Evolutionary conservation across 1,140 invertebrate genomes (phyloP), one percentile per base, ranked within the genome.

Genomic region (Popillia japonica): DNA sequence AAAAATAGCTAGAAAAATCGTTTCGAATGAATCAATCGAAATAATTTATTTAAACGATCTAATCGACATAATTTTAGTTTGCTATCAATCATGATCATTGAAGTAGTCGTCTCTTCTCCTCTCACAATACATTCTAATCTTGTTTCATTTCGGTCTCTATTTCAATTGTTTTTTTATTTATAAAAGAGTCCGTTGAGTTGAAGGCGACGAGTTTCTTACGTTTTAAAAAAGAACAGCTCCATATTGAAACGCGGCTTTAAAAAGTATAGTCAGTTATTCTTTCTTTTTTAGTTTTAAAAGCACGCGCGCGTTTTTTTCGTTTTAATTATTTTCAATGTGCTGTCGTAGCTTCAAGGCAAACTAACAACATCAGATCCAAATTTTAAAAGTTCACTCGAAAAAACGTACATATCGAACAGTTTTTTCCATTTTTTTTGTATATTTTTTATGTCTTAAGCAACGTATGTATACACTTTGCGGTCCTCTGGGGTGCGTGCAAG

Each of bases 401-500:
- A 22, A 68, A 68, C 20, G 61, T 68, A 34, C 61, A 34, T 68
- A 68, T 68, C 61, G 22, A 68, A 68, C 61, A 68, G 61, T 68
- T 68, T 48, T 48, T 48, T 48, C 48, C 17, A 17, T 55, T 14
- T 17, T 68, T 61, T n/a, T 61, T 61, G n/a, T n/a, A 20, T 61
- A 14, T 61, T 61, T 11, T 68, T 68, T 34, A 22, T 68, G 27
- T 23, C 22, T 86, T 84, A 97, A 89, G 95, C 95, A 87, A 97
- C 95, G 88, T 96, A 96, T 81, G 94, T 96, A 89, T 97, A 97
- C 81, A 96, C 91, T 92, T 96, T 96, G 87, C 95, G 94, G 91
- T 99, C 97, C 88, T 99, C 96, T 78, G 95, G 93, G 83, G 96
- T 98, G 88, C 98, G 92, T 78, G 97, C 96, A 85, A 99, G 90